Evolutionary conservation across 2,888 invertebrate genomes (phyloP).

Genomic region (Gasteruption jaculator): DNA sequence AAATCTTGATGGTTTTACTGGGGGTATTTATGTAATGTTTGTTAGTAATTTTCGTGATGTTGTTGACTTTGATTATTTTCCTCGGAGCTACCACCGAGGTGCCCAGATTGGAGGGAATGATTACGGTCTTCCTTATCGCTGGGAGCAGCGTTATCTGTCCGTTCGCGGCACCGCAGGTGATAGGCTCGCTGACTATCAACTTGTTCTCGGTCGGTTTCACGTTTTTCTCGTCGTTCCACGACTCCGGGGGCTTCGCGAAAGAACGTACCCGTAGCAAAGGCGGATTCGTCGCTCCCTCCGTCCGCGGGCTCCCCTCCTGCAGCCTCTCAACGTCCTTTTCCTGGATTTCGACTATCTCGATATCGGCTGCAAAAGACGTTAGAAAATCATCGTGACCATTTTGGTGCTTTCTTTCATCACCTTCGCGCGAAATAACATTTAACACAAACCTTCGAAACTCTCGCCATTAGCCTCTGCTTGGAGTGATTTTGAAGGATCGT

Average conservation of each 20-base stretch:
- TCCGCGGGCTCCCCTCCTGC: no score
- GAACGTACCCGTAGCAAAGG: conserved; percentile 36
- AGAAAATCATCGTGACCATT: no score
- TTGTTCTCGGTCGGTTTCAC: not conserved
- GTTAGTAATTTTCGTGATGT: no score
- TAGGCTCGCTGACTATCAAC: no score
- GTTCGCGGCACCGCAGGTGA: not conserved
- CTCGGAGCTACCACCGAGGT: conserved; percentile 23
- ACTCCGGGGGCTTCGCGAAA: conserved; percentile 41
- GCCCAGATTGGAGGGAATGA: not conserved
- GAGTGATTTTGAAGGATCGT: no score
- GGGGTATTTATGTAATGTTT: no score
- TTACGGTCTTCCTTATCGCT: not conserved
- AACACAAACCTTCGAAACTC: no score
- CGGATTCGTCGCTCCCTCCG: conserved; percentile 4
- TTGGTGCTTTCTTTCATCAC: no score
- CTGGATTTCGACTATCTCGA: conserved; percentile 11
- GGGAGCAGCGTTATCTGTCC: not conserved
- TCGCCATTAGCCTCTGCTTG: no score
- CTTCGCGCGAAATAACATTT: not conserved
- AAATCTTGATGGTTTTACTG: no score
- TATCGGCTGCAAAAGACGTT: conserved; percentile 8
- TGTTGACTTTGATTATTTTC: not conserved
- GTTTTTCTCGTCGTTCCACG: conserved; percentile 31
- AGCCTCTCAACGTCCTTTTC: no score